A percentile compares a stretch with the other conserved stretches of the same genome.
These are phyloP conservation scores for Mamestra configurata DNA, from an alignment of 1,140 invertebrate species.

Conservation along the genomic window DNA sequence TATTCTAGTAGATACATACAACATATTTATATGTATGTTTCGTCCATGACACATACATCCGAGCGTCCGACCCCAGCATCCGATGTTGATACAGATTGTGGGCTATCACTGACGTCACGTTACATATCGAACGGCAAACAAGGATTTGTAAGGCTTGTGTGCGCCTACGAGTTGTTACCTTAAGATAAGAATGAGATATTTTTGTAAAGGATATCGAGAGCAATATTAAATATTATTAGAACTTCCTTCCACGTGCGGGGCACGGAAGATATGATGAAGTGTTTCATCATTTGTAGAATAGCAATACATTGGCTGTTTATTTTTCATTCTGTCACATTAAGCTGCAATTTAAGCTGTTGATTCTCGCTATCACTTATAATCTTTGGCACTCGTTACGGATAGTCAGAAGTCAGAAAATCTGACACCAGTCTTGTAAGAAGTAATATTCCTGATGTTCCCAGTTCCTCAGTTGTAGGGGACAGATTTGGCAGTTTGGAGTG, in stretches of 20 bases:
- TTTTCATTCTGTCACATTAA: too few relatives aligned
- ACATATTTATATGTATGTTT: neutral
- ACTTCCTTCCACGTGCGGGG: neutral
- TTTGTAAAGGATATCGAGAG: neutral
- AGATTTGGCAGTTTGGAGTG: too few relatives aligned
- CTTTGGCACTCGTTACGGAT: too few relatives aligned
- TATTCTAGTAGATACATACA: neutral
- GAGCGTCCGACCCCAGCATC: conserved; percentile 20
- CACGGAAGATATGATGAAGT: neutral
- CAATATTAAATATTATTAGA: neutral
- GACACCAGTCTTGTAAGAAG: too few relatives aligned
- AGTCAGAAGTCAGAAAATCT: too few relatives aligned
- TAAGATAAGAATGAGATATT: neutral
- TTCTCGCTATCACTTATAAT: too few relatives aligned
- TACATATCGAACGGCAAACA: conserved; percentile 35
- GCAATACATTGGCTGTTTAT: neutral
- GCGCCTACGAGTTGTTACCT: conserved; percentile 16
- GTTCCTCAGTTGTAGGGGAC: too few relatives aligned
- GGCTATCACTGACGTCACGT: conserved; percentile 23
- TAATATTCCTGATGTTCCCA: too few relatives aligned
- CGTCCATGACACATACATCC: conserved; percentile 44
- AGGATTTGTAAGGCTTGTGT: conserved; percentile 31
- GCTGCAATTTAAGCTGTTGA: too few relatives aligned
- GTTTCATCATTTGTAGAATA: neutral
- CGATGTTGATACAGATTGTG: conserved; percentile 49